A percentile compares a stretch with the other conserved stretches of the same genome.
These are phyloP conservation scores for Meteorus sp. DNA, from an alignment of 1,140 invertebrate genomes.

Conservation along the genomic window DNA sequence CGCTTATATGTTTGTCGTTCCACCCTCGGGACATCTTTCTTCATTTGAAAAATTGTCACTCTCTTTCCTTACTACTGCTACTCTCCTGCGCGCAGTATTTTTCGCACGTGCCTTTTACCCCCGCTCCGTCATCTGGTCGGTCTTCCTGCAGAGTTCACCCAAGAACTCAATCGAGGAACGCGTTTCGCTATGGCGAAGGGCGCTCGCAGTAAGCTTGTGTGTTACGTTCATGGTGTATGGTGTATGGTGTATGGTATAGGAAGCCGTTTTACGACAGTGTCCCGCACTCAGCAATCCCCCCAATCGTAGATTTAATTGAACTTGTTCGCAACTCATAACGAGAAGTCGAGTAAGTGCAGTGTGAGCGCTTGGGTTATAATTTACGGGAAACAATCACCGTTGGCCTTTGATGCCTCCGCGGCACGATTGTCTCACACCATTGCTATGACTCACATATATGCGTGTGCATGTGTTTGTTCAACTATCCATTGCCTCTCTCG, in stretches of 20 bases:
- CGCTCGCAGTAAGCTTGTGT: too few species aligned
- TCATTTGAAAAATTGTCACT: not conserved
- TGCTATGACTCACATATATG: not conserved
- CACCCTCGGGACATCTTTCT: not conserved
- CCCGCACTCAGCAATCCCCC: constrained; percentile 22
- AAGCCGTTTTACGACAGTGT: constrained; percentile 50
- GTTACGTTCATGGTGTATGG: constrained; percentile 36
- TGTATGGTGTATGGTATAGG: too few species aligned
- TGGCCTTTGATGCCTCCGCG: constrained; percentile 52
- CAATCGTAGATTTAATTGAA: constrained; percentile 57
- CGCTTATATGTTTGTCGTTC: not conserved
- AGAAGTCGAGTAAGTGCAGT: constrained; percentile 57
- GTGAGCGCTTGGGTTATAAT: constrained; percentile 57
- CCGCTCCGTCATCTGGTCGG: constrained; percentile 16
- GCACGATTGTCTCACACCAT: constrained; percentile 47
- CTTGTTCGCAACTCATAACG: constrained; percentile 60
- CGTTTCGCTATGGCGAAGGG: constrained; percentile 10
- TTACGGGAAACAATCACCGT: constrained; percentile 57
- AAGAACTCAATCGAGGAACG: too few species aligned
- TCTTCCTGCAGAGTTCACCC: constrained; percentile 1
- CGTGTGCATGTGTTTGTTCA: not conserved
- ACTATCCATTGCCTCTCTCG: too few species aligned
- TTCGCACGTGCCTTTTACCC: not conserved
- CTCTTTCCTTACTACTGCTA: not conserved
- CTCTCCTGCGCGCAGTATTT: not conserved